Conservation (phyloP, 53 echinoderm and acorn worm genomes). For the Luidia sarsii region DNA sequence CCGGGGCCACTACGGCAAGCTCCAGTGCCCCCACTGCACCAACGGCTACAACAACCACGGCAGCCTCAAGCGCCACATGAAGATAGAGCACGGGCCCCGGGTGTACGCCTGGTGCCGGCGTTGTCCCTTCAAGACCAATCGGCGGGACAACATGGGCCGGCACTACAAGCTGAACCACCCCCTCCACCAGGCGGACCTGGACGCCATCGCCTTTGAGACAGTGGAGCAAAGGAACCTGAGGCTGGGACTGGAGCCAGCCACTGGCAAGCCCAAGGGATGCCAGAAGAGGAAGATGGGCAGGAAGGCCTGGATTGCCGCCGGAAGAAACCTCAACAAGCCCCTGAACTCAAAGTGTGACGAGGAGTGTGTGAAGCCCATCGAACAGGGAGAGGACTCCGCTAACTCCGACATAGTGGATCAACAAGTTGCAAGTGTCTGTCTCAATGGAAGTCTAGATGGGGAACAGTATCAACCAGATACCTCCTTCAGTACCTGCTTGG, state of each 20-base stretch:
- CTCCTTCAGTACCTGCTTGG: too few species aligned
- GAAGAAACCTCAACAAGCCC: neutral
- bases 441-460: neutral
- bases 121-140: constrained; percentile 8
- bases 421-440: neutral
- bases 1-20: neutral
- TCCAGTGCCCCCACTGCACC: neutral
- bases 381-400: too few species aligned
- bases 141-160: constrained; percentile 13
- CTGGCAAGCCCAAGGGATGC: neutral
- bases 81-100: constrained; percentile 25
- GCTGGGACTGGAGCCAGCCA: neutral
- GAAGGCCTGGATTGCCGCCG: neutral
- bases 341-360: too few species aligned
- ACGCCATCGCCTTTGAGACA: constrained; percentile 9
- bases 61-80: constrained; percentile 28
- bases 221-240: neutral
- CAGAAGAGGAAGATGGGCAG: constrained; percentile 25
- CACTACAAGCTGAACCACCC: constrained; percentile 18
- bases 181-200: constrained; percentile 2
- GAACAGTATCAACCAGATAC: too few species aligned
- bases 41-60: constrained; percentile 9
- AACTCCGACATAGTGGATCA: neutral
- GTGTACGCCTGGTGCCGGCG: constrained; percentile 17
- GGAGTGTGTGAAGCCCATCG: neutral